A percentile compares a stretch with the other conserved stretches of the same genome.
These are phyloP conservation scores for Pycnomerus fuliginosus DNA, from an alignment of 2,888 invertebrate species.

Conservation along the genomic window DNA sequence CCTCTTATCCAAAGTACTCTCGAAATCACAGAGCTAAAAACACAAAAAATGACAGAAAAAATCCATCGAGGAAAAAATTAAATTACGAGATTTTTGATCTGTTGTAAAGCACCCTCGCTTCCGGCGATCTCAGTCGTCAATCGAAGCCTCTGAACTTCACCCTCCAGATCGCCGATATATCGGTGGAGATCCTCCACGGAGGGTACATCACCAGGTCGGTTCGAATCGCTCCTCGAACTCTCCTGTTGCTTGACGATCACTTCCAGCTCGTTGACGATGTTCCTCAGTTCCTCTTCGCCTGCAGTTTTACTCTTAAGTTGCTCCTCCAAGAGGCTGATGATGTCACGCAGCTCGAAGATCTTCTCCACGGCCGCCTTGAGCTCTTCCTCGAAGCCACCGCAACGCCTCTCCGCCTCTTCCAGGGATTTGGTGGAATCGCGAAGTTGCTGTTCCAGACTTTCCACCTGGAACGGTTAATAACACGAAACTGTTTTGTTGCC, in stretches of 20 bases:
- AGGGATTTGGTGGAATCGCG: constrained; percentile 67
- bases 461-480: constrained; percentile 59
- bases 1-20: constrained; percentile 66
- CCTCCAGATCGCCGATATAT: constrained; percentile 55
- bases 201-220: constrained; percentile 47
- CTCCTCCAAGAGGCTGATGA: constrained; percentile 73
- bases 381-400: constrained; percentile 68
- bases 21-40: constrained; percentile 63
- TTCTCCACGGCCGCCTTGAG: constrained; percentile 75
- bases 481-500: constrained; percentile 7
- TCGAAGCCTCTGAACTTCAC: constrained; percentile 45
- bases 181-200: constrained; percentile 51
- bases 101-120: constrained; percentile 48
- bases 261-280: constrained; percentile 55
- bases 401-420: constrained; percentile 61
- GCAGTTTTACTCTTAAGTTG: constrained; percentile 69
- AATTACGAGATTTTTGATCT: constrained; percentile 52
- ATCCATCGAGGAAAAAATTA: neutral
- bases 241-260: constrained; percentile 50
- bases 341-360: constrained; percentile 70
- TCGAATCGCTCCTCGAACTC: constrained; percentile 3
- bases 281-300: constrained; percentile 62
- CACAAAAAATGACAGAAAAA: neutral
- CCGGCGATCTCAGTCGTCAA: constrained; percentile 48
- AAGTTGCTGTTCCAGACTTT: constrained; percentile 74